Conservation (phyloP, 2,113 vertebrate genomes). For the Sprattus sprattus region DNA sequence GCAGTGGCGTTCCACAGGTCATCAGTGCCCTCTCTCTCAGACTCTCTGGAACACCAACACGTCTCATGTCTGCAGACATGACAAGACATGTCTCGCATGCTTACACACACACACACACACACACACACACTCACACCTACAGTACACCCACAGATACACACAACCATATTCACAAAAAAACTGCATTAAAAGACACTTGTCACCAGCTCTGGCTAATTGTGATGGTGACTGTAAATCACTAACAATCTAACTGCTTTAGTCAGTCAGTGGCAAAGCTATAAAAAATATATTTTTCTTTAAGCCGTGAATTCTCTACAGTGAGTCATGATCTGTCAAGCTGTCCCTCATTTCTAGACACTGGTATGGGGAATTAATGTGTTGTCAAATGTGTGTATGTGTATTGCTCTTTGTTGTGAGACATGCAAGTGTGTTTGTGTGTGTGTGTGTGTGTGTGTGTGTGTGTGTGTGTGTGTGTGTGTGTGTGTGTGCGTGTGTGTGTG, state of each 20-base stretch:
- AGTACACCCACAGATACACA: not conserved
- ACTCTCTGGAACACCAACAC: slow-evolving; percentile 26
- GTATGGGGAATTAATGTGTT: not conserved
- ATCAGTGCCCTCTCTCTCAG: slow-evolving; percentile 1
- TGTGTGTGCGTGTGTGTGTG: slow-evolving; percentile 40
- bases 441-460: too few species aligned
- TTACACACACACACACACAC: slow-evolving; percentile 10
- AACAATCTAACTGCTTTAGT: not conserved
- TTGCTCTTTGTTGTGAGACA: not conserved
- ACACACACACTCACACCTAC: too few species aligned
- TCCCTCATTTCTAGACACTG: not conserved
- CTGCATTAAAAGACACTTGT: too few species aligned
- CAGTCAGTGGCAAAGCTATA: not conserved
- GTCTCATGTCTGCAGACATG: slow-evolving; percentile 11
- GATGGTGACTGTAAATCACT: not conserved
- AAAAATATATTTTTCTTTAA: not conserved
- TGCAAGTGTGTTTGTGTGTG: slow-evolving; percentile 34
- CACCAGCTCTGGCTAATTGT: not conserved
- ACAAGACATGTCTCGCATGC: not conserved
- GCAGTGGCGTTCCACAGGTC: not conserved
- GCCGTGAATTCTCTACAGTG: not conserved
- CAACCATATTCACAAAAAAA: not conserved
- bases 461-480: not conserved
- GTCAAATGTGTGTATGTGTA: not conserved
- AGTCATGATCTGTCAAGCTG: slow-evolving; percentile 8